phyloP scores from a whole-genome alignment of 1,140 invertebrate species.

The Lordiphosa mommai region DNA sequence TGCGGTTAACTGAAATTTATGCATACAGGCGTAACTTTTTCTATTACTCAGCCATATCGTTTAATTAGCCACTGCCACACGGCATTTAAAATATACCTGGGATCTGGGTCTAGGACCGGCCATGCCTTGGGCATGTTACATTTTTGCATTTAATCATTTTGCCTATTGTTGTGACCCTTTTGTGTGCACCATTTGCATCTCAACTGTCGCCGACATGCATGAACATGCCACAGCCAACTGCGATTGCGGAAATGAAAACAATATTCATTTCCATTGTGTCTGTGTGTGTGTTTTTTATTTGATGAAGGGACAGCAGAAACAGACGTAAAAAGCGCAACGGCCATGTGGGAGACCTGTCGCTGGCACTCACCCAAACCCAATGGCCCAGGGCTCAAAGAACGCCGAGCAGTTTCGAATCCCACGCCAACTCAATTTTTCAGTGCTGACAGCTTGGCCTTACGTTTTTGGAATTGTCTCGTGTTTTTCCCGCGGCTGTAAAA shows the following conservation, averaged over 20 bases:
- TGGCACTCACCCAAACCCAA: conserved; percentile 26
- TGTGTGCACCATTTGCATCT: conserved; percentile 59
- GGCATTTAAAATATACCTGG: conserved; percentile 15
- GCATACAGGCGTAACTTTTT: conserved; percentile 54
- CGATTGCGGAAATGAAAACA: conserved; percentile 71
- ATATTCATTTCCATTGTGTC: conserved; percentile 74
- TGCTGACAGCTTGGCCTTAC: conserved; percentile 7
- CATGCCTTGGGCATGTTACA: conserved; percentile 51
- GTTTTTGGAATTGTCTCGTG: no score
- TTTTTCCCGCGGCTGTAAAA: no score
- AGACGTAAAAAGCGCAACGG: conserved; percentile 56
- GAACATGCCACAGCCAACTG: conserved; percentile 33
- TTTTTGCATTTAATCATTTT: conserved; percentile 71
- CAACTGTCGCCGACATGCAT: conserved; percentile 53
- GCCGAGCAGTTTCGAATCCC: conserved; percentile 19
- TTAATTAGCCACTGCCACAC: conserved; percentile 60
- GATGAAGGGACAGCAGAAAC: conserved; percentile 26
- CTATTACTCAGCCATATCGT: conserved; percentile 60
- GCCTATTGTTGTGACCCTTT: conserved; percentile 62
- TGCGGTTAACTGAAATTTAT: conserved; percentile 60
- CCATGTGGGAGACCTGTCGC: conserved; percentile 58
- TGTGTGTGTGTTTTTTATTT: conserved; percentile 38
- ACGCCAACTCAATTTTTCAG: conserved; percentile 12
- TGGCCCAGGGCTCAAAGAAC: conserved; percentile 9
- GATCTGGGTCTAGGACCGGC: conserved; percentile 3